phyloP scores from a whole-genome alignment of 1,140 invertebrate genomes.

The Drosophila malerkotliana region DNA sequence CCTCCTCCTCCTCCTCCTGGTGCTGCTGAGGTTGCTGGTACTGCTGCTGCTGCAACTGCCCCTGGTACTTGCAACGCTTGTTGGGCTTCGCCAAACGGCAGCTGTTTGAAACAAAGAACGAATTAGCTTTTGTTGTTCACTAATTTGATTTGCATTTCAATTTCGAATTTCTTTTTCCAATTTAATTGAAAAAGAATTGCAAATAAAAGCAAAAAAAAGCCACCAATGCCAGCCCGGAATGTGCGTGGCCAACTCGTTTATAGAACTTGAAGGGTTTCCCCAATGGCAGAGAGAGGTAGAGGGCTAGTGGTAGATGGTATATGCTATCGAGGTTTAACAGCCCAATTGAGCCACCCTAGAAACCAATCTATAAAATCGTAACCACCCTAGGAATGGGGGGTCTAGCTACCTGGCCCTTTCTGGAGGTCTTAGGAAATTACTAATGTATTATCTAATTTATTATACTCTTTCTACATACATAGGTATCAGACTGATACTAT shows the following conservation, averaged over 20 bases:
- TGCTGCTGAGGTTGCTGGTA: constrained; percentile 20
- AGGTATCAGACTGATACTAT: too few relatives aligned
- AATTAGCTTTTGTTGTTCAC: constrained; percentile 50
- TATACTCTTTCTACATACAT: too few relatives aligned
- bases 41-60: constrained; percentile 46
- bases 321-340: too few relatives aligned
- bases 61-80: constrained; percentile 61
- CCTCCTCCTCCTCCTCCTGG: constrained; percentile 18
- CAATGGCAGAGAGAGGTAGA: neutral
- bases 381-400: too few relatives aligned
- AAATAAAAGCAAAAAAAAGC: neutral
- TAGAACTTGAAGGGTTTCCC: constrained; percentile 23
- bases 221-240: neutral
- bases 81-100: constrained; percentile 75
- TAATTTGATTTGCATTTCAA: constrained; percentile 77
- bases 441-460: too few relatives aligned
- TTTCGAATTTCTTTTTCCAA: constrained; percentile 62
- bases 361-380: too few relatives aligned
- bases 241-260: neutral
- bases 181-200: constrained; percentile 59
- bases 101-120: constrained; percentile 33
- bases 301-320: too few relatives aligned
- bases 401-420: too few relatives aligned
- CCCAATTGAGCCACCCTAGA: too few relatives aligned
- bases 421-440: too few relatives aligned